Evolutionary conservation across 2,888 invertebrate genomes (phyloP).

Genomic region (Stenolophus ochropezus): DNA sequence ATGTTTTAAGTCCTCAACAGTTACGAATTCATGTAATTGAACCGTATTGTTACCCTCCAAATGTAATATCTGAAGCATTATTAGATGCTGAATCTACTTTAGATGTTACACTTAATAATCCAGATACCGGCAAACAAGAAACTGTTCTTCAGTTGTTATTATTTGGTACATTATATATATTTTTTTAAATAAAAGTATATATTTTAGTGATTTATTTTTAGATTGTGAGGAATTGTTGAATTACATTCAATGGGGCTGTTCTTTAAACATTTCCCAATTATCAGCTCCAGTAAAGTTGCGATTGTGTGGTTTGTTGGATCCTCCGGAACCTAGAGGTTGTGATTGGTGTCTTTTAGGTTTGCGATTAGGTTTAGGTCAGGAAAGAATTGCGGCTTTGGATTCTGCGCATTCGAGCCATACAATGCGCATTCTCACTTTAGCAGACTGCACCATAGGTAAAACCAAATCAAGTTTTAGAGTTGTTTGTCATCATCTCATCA

Average conservation of each 20-base stretch:
- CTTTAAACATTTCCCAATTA: conserved; percentile 77
- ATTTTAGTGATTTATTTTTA: conserved; percentile 62
- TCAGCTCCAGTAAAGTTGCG: conserved; percentile 77
- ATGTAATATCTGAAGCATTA: conserved; percentile 70
- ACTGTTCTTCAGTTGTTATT: conserved; percentile 76
- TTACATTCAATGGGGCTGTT: conserved; percentile 74
- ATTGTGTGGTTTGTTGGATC: conserved; percentile 82
- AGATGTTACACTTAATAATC: conserved; percentile 72
- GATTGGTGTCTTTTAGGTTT: conserved; percentile 87
- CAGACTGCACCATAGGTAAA: conserved; percentile 72
- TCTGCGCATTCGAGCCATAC: conserved; percentile 72
- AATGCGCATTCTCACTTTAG: conserved; percentile 70
- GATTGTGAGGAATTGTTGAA: conserved; percentile 69
- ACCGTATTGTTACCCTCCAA: conserved; percentile 71
- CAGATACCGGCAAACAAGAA: conserved; percentile 74
- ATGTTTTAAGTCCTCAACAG: conserved; percentile 79
- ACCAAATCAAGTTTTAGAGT: not conserved
- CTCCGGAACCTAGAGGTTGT: conserved; percentile 82
- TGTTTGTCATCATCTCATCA: not conserved
- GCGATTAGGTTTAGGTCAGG: conserved; percentile 76
- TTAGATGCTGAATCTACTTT: conserved; percentile 72
- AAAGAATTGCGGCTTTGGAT: conserved; percentile 71
- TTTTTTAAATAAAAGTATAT: not conserved
- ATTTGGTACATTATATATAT: conserved; percentile 72
- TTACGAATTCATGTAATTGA: conserved; percentile 72